These are phyloP conservation scores for Lithophane leautieri DNA, from an alignment of 2,888 invertebrate species.

Conservation along the genomic window DNA sequence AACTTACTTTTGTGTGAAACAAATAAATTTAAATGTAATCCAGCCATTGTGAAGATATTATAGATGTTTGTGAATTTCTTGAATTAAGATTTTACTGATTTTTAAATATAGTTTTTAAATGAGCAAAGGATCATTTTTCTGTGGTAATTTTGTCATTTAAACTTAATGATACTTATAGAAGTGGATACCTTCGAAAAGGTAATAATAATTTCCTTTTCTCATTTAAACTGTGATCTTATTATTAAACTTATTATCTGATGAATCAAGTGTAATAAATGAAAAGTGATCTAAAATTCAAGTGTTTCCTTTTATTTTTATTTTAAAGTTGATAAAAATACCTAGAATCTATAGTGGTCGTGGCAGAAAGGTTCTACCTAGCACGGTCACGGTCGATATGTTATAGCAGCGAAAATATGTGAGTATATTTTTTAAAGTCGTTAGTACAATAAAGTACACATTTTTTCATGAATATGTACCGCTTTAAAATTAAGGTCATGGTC, in stretches of 20 bases:
- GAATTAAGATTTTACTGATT: constrained; percentile 48
- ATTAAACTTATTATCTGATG: constrained; percentile 71
- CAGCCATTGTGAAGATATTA: constrained; percentile 35
- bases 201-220: constrained; percentile 78
- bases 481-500: too few relatives aligned
- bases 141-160: constrained; percentile 68
- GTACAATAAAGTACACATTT: too few relatives aligned
- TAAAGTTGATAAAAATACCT: too few relatives aligned
- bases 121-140: constrained; percentile 78
- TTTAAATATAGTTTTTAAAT: constrained; percentile 73
- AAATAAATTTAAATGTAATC: constrained; percentile 33
- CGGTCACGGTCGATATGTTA: too few relatives aligned
- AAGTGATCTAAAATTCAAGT: constrained; percentile 50
- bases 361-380: too few relatives aligned
- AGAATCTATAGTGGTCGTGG: too few relatives aligned
- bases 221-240: constrained; percentile 80
- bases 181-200: constrained; percentile 60
- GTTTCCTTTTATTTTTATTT: constrained; percentile 41
- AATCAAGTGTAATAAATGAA: constrained; percentile 78
- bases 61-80: constrained; percentile 59
- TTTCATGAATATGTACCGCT: too few relatives aligned
- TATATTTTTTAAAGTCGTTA: too few relatives aligned
- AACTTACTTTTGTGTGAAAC: constrained; percentile 21
- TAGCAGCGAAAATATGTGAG: too few relatives aligned
- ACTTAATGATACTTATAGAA: constrained; percentile 59